phyloP scores from a whole-genome alignment of 2,113 vertebrate species.

The Odocoileus hemionus region DNA sequence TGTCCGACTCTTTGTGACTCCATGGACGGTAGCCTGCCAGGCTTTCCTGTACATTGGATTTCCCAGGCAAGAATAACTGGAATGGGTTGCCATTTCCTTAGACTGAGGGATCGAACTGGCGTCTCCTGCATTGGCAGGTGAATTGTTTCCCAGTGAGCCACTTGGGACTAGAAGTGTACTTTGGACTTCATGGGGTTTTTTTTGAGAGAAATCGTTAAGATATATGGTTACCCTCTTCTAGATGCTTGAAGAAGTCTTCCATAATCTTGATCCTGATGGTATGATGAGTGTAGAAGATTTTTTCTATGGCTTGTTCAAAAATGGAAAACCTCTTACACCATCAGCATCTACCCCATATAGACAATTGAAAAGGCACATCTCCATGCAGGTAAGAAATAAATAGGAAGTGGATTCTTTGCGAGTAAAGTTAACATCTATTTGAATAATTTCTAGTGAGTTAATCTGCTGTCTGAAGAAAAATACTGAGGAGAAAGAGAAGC shows the following conservation, averaged over 20 bases:
- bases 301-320: conserved; percentile 85
- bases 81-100: background rate
- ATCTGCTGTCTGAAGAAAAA: background rate
- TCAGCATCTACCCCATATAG: conserved; percentile 94
- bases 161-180: background rate
- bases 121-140: background rate
- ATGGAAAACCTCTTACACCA: conserved; percentile 83
- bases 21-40: background rate
- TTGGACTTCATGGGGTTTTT: background rate
- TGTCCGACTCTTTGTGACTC: background rate
- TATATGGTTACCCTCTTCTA: conserved; percentile 57
- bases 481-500: background rate
- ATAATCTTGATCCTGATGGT: conserved; percentile 81
- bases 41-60: background rate
- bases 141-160: background rate
- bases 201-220: conserved; percentile 12
- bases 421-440: background rate
- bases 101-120: background rate
- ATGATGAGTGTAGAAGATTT: conserved; percentile 91
- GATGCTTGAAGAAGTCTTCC: conserved; percentile 85
- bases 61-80: background rate
- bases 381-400: conserved; percentile 87
- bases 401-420: background rate
- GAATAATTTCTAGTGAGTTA: background rate
- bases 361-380: conserved; percentile 93